Base-by-base conservation (phyloP, 2,888 invertebrate genomes). In the Rotaria magnacalcarata region DNA sequence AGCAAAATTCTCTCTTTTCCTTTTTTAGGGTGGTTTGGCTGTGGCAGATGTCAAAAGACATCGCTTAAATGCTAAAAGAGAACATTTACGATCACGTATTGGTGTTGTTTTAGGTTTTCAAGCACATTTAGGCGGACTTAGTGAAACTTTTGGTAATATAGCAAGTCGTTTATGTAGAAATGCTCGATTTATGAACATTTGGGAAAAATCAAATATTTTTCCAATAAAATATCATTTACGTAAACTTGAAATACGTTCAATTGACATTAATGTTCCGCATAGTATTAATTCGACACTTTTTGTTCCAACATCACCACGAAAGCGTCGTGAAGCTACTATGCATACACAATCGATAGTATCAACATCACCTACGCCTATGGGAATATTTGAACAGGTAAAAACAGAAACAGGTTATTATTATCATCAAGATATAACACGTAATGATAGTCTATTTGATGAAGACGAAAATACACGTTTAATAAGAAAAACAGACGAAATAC, bases 1-100 rank as follows among this genome's bases (percentile, higher is more conserved):
- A 7, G 7, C 7, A 43, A 21, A 47, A 24, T 43, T 24, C 7
- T n/a, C 24, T n/a, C 0, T 43, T 80, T 24, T n/a, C 5, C 14
- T 2, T 47, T 47, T 47, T 47, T 47, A 80, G 80, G 80, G 80
- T 47, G 80, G 80, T n/a, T 47, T 80, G 7, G 80, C 80, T n/a
- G 80, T 80, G 0, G 80, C 47, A 14, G 80, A 80, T 47, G 80
- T 80, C 10, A 80, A 80, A 47, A 24, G 47, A n/a, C 8, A 47
- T 80, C 80, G 80, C 47, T 47, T 47, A 47, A 80, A 80, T 47
- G 80, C 80, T 47, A 80, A 80, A 80, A 47, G 80, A n/a, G 80
- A 80, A 80, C 80, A 80, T 80, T 47, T 80, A 47, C 43, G 80
- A 5, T 47, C 80, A n/a, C 80, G 80, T 24, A 80, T 80, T 47